phyloP scores from a whole-genome alignment of 2,888 invertebrate genomes.

The Andricus curvator region DNA sequence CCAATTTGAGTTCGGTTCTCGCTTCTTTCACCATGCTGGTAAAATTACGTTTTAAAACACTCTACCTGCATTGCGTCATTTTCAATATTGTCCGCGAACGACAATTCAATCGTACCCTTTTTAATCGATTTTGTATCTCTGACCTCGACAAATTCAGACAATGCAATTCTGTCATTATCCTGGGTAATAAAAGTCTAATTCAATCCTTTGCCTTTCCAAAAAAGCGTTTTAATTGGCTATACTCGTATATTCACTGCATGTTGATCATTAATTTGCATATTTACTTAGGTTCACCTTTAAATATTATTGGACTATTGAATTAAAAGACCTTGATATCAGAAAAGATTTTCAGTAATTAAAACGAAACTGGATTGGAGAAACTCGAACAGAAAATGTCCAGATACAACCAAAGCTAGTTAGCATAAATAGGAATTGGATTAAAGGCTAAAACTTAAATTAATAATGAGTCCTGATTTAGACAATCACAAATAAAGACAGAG shows the following conservation, averaged over 20 bases:
- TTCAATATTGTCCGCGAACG: background rate
- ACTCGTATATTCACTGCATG: background rate
- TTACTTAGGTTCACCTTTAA: background rate
- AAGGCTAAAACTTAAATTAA: constrained; percentile 45
- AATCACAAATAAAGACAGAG: no score
- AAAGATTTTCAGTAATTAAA: background rate
- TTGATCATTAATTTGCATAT: background rate
- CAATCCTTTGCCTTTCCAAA: background rate
- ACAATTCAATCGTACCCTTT: constrained; percentile 5
- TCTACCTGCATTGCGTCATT: constrained; percentile 9
- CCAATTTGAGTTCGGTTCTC: constrained; percentile 44
- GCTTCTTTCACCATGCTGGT: background rate
- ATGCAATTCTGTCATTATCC: background rate
- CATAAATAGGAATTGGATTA: background rate
- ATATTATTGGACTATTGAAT: background rate
- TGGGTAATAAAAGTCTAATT: background rate
- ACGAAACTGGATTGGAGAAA: background rate
- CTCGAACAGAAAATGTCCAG: background rate
- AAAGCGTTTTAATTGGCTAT: background rate
- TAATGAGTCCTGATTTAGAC: background rate
- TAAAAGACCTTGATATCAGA: background rate
- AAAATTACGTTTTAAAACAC: constrained; percentile 1
- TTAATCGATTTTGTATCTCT: constrained; percentile 7
- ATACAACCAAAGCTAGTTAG: constrained; percentile 41
- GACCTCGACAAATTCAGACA: constrained; percentile 1